These are phyloP conservation scores for Peromyscus maniculatus DNA, from an alignment of 2,113 vertebrate genomes.

Conservation along the genomic window DNA sequence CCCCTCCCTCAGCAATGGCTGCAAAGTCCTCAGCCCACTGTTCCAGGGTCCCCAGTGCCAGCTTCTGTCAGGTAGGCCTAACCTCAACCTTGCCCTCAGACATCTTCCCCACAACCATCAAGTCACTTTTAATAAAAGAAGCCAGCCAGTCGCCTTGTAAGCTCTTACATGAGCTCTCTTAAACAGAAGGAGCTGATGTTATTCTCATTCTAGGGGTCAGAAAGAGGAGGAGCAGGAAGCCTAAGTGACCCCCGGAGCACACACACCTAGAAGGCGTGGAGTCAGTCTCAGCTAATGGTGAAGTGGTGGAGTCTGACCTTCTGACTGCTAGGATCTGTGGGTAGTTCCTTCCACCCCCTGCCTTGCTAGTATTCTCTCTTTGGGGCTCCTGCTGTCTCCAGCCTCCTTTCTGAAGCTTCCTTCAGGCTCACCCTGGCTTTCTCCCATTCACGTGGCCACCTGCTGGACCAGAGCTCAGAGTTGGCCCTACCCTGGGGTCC, in stretches of 20 bases:
- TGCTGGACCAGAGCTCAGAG: neutral
- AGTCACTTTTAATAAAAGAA: neutral
- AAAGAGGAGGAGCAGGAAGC: neutral
- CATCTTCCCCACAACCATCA: neutral
- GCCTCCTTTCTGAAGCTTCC: neutral
- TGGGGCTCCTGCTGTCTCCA: neutral
- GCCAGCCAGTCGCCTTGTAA: neutral
- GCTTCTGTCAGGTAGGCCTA: neutral
- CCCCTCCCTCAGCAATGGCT: neutral
- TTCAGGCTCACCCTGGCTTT: neutral
- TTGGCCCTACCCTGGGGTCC: neutral
- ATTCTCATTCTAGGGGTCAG: neutral
- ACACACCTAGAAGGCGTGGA: neutral
- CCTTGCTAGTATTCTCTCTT: rapidly evolving
- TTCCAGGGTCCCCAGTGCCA: neutral
- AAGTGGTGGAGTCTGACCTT: neutral
- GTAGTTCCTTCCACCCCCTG: rapidly evolving
- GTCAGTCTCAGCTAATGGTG: neutral
- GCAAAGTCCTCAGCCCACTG: neutral
- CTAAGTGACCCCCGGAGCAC: neutral
- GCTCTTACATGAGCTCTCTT: neutral
- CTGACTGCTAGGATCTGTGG: neutral
- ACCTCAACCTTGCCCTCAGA: neutral
- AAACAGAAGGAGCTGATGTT: neutral
- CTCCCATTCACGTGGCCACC: too few species aligned